Evolutionary conservation across 2,888 invertebrate genomes (phyloP).

Genomic region (Argyresthia albistria): DNA sequence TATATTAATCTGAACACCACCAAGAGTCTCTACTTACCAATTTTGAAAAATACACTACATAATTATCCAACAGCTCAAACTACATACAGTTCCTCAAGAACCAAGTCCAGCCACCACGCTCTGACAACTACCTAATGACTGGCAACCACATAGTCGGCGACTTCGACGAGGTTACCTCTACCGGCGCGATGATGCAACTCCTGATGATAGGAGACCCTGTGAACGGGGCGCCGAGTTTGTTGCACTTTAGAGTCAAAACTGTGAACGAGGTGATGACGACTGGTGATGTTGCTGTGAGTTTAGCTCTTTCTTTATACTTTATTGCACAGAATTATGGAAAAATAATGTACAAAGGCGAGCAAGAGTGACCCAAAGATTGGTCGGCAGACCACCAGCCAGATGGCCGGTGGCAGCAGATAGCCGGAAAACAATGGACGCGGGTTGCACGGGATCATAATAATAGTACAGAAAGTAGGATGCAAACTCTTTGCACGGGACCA

Average conservation of each 20-base stretch:
- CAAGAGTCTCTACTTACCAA: too few relatives aligned
- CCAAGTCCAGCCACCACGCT: slow-evolving; percentile 71
- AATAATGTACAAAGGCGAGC: too few relatives aligned
- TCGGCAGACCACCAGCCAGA: too few relatives aligned
- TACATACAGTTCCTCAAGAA: slow-evolving; percentile 77
- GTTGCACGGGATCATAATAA: too few relatives aligned
- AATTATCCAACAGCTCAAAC: slow-evolving; percentile 76
- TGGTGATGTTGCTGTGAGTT: slow-evolving; percentile 73
- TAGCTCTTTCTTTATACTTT: background rate
- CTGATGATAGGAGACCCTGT: slow-evolving; percentile 76
- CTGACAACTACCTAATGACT: slow-evolving; percentile 74
- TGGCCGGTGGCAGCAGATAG: too few relatives aligned
- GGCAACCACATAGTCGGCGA: slow-evolving; percentile 81
- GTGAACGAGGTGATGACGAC: slow-evolving; percentile 50
- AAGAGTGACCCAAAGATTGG: too few relatives aligned
- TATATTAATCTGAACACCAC: too few relatives aligned
- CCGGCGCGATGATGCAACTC: slow-evolving; percentile 72
- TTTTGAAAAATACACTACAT: too few relatives aligned
- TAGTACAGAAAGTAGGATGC: too few relatives aligned
- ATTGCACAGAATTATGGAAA: too few relatives aligned
- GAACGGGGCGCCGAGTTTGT: slow-evolving; percentile 74
- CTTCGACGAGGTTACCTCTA: slow-evolving; percentile 74
- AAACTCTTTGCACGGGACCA: too few relatives aligned
- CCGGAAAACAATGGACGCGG: too few relatives aligned
- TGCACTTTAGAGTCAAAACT: slow-evolving; percentile 71